These are phyloP conservation scores for Bimastos eiseni DNA, from an alignment of 2,888 invertebrate species.

Conservation along the genomic window DNA sequence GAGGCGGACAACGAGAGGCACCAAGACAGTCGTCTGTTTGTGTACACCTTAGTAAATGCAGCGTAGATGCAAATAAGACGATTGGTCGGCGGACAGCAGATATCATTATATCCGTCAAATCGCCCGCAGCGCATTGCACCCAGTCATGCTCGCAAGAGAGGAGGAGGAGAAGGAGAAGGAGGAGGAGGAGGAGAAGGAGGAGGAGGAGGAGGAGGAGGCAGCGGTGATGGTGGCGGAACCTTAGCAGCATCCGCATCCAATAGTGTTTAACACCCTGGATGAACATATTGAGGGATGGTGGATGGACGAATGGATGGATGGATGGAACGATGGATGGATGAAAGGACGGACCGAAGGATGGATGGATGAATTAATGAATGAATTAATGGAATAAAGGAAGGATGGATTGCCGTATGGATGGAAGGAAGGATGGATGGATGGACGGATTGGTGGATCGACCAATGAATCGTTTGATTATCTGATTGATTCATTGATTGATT, in stretches of 20 bases:
- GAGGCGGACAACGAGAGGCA: no score
- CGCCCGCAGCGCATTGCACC: background rate
- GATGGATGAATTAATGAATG: background rate
- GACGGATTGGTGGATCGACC: background rate
- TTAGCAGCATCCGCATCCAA: no score
- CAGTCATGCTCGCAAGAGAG: background rate
- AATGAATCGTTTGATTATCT: background rate
- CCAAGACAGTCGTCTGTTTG: background rate
- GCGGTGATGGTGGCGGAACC: no score
- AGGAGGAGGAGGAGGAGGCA: no score
- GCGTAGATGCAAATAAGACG: background rate
- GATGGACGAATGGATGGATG: background rate
- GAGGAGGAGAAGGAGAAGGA: no score
- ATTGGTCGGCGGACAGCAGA: background rate
- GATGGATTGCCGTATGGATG: background rate
- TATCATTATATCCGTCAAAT: background rate
- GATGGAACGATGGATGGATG: background rate
- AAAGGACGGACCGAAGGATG: background rate
- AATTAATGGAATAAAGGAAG: background rate
- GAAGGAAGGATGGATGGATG: background rate
- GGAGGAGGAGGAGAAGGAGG: no score
- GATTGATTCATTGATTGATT: no score
- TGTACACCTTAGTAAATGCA: background rate
- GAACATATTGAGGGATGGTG: background rate
- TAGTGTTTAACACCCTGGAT: background rate